A percentile compares a stretch with the other conserved stretches of the same genome.
phyloP scores from a whole-genome alignment of 2,113 vertebrate genomes.

The Dasyornis broadbenti region DNA sequence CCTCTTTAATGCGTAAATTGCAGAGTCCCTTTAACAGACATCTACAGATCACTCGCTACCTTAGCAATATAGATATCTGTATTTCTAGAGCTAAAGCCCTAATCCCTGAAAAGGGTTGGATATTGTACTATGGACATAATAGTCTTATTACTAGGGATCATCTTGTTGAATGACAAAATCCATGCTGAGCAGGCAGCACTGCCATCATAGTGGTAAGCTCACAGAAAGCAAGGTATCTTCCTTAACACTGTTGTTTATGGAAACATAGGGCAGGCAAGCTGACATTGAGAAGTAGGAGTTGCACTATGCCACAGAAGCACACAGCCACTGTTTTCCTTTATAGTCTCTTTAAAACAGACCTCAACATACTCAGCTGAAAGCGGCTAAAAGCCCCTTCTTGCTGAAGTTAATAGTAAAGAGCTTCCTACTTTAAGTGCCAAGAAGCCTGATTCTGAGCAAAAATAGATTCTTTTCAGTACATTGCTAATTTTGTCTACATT shows the following conservation, averaged over 20 bases:
- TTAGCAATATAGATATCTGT: background rate
- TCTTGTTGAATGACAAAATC: background rate
- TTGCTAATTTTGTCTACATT: background rate
- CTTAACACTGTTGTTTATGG: background rate
- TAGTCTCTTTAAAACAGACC: background rate
- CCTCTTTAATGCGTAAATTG: background rate
- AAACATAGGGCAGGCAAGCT: background rate
- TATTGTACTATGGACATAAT: background rate
- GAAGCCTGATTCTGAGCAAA: background rate
- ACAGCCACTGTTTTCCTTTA: too few species aligned
- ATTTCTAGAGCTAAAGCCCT: background rate
- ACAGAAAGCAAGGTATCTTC: background rate
- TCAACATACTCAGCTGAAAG: background rate
- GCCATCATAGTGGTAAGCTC: background rate
- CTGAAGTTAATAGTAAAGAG: background rate
- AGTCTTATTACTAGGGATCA: background rate
- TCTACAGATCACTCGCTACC: background rate
- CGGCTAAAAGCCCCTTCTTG: background rate
- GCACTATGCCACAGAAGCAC: fast-evolving
- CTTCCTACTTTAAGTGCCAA: background rate
- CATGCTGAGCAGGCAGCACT: background rate
- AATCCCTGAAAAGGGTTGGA: background rate
- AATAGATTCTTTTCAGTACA: background rate
- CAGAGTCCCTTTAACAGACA: background rate
- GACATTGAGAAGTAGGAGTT: background rate